A percentile compares a stretch with the other conserved stretches of the same genome.
Evolutionary conservation across 2,797 vertebrate genomes (phyloP).

Genomic region (Paratrypauchen microcephalus): DNA sequence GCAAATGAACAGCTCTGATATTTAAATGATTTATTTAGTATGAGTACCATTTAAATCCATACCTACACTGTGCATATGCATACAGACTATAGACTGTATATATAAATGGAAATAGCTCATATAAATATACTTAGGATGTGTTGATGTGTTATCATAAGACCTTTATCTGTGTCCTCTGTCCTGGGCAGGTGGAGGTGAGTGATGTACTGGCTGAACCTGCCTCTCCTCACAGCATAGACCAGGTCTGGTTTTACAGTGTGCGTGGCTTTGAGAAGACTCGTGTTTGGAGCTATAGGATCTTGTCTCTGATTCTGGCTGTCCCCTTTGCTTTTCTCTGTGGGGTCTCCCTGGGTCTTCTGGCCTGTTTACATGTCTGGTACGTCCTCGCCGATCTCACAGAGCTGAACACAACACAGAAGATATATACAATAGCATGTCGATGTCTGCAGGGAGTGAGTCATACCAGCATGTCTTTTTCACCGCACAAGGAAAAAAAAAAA

Average conservation of each 20-base stretch:
- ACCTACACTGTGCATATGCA: too few species aligned
- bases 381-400: not conserved
- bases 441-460: too few species aligned
- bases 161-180: constrained; percentile 3
- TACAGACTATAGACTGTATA: too few species aligned
- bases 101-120: too few species aligned
- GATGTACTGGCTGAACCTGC: constrained; percentile 78
- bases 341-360: constrained; percentile 73
- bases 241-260: constrained; percentile 78
- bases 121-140: not conserved
- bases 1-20: not conserved
- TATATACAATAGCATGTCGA: not conserved
- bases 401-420: not conserved
- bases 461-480: too few species aligned
- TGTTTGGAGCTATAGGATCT: constrained; percentile 79
- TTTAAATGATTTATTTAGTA: too few species aligned
- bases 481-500: too few species aligned
- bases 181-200: constrained; percentile 76
- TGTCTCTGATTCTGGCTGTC: constrained; percentile 77
- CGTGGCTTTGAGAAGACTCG: constrained; percentile 73
- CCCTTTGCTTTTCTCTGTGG: constrained; percentile 80
- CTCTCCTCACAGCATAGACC: constrained; percentile 69
- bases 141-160: not conserved
- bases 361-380: constrained; percentile 82
- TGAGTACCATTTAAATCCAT: too few species aligned